Percentiles rank a stretch among this genome's conserved stretches.
Conservation (phyloP, 2,113 vertebrate genomes). For the Pseudorhombus dupliciocellatus region DNA sequence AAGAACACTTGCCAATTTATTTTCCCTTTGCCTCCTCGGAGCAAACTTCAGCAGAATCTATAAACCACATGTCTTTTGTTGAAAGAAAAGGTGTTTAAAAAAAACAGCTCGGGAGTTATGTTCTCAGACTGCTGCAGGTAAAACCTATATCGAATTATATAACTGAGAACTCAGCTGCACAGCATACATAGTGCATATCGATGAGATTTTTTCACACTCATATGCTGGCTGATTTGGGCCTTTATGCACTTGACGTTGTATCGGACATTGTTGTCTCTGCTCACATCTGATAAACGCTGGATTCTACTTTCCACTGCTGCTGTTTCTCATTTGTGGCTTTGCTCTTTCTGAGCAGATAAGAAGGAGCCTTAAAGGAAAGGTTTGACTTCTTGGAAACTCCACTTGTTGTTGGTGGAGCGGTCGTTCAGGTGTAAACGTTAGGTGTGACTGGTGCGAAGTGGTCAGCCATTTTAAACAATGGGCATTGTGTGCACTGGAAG, state of each 20-base stretch:
- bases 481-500: constrained; percentile 44
- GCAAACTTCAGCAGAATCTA: constrained; percentile 16
- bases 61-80: constrained; percentile 1
- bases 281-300: too few species aligned
- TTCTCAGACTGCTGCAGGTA: background rate
- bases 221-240: background rate
- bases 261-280: too few species aligned
- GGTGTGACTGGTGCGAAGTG: constrained; percentile 47
- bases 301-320: too few species aligned
- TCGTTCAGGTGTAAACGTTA: constrained; percentile 16
- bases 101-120: background rate
- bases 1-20: constrained; percentile 26
- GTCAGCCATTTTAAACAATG: constrained; percentile 45
- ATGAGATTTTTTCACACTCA: too few species aligned
- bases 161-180: background rate
- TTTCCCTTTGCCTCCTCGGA: constrained; percentile 29
- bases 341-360: too few species aligned
- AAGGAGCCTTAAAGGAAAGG: too few species aligned
- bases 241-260: too few species aligned
- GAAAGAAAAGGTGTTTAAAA: background rate
- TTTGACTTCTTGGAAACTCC: background rate
- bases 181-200: too few species aligned
- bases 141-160: background rate
- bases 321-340: too few species aligned
- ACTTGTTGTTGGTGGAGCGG: background rate